Evolutionary conservation across 1,140 invertebrate species (phyloP), one percentile per base, ranked within the genome.

Genomic region (Akabosia matsudoensis): DNA sequence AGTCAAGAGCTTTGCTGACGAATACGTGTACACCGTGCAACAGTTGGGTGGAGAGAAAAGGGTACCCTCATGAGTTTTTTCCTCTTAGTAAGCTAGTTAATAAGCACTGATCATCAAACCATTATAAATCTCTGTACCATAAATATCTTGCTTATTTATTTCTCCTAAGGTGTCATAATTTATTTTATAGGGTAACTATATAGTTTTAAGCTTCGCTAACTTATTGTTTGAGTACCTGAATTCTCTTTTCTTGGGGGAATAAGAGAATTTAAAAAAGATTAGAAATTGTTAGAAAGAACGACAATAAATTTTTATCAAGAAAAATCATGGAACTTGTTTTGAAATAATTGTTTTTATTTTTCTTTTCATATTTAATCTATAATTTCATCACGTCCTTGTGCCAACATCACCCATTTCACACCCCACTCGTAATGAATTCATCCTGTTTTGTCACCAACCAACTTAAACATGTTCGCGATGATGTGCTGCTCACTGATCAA

Each of bases 11-110:
- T 72, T 72, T 22, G 70, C 70, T 3, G 18, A 22, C 2, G 70
- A 72, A 26, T 72, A 72, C 28, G 37, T 37, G 24, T 72, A 72
- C 70, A 72, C 70, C 4, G 70, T 72, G 14, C 33, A 72, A 14
- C 33, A 72, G 24, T 22, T 72, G n/a, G 70, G 70, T 22, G 45
- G 10, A 18, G 24, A 24, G 7, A 24, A 72, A 34, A 72, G 70
- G 70, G 70, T 72, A 72, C 26, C 7, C 7, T 56, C 54, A 10
- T 56, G 10, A 24, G 22, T 56, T 56, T 56, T 56, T 56, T 56
- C 10, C 18, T 45, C 37, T 45, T 45, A 7, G 7, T 10, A 7
- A 45, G 18, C 7, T 45, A 45, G 18, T 45, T 45, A n/a, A n/a
- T n/a, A n/a, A n/a, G n/a, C 37, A 45, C 37, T 45, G 37, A 45